A percentile compares a stretch with the other conserved stretches of the same genome.
Conservation (phyloP, 2,113 vertebrate species). For the Actinemys pallida region DNA sequence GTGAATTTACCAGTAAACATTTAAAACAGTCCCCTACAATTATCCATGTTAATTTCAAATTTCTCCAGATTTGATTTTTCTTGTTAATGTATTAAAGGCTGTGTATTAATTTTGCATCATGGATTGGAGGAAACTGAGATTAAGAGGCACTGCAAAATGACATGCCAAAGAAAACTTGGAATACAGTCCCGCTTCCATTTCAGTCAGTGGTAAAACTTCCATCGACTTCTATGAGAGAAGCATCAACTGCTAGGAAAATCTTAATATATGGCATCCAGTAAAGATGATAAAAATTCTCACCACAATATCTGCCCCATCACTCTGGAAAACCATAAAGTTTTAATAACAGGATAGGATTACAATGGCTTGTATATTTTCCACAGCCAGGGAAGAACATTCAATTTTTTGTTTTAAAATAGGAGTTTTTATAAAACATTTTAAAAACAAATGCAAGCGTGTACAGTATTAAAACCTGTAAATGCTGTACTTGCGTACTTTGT, state of each 20-base stretch:
- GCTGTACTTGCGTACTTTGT: slow-evolving; percentile 64
- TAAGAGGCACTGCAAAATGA: neutral
- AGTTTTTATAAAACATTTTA: slow-evolving; percentile 78
- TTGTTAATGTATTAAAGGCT: slow-evolving; percentile 17
- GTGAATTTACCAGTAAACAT: neutral
- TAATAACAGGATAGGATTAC: neutral
- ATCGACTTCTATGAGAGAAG: neutral
- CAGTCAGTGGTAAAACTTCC: neutral
- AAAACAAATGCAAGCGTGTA: slow-evolving; percentile 59
- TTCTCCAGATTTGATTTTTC: slow-evolving; percentile 12
- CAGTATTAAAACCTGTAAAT: slow-evolving; percentile 55
- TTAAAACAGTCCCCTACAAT: neutral
- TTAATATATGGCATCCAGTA: neutral
- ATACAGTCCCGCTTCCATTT: slow-evolving; percentile 3
- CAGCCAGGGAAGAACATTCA: slow-evolving; percentile 47
- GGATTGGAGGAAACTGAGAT: neutral
- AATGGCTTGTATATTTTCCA: slow-evolving; percentile 58
- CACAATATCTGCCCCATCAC: neutral
- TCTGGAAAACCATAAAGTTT: neutral
- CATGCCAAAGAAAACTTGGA: neutral
- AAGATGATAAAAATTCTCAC: neutral
- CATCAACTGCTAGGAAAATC: neutral
- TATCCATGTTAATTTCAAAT: neutral
- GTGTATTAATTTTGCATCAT: neutral
- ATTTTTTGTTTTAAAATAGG: slow-evolving; percentile 46